A percentile compares a stretch with the other conserved stretches of the same genome.
These are phyloP conservation scores for Cyprinodon diabolis DNA, from an alignment of 2,797 vertebrate genomes.

Conservation along the genomic window DNA sequence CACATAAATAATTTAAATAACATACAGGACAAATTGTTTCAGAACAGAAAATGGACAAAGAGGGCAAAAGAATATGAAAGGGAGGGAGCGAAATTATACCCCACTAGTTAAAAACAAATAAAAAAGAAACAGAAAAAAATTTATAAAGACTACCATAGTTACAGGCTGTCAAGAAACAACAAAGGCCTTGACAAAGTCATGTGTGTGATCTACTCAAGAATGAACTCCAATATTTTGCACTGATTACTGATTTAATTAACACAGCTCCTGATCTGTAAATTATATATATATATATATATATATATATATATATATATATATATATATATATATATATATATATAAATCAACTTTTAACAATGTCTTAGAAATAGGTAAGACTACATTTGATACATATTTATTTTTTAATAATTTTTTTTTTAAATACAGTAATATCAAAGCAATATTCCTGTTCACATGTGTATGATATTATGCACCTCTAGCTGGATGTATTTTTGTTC, in stretches of 20 bases:
- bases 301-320: too few relatives aligned
- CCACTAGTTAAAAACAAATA: background rate
- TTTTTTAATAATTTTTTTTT: too few relatives aligned
- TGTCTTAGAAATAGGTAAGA: slow-evolving; percentile 22
- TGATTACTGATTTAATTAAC: background rate
- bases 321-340: too few relatives aligned
- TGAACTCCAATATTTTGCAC: background rate
- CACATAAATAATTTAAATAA: background rate
- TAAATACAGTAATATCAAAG: background rate
- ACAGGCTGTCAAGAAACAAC: background rate
- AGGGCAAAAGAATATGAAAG: background rate
- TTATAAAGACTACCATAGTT: background rate
- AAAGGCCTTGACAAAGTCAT: background rate
- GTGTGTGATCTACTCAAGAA: background rate
- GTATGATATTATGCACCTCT: background rate
- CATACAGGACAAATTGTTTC: too few relatives aligned
- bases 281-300: too few relatives aligned
- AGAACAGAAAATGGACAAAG: background rate
- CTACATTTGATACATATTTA: too few relatives aligned
- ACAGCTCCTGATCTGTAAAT: background rate
- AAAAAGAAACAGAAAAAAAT: background rate
- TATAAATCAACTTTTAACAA: slow-evolving; percentile 58
- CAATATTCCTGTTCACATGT: background rate
- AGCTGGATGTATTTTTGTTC: background rate
- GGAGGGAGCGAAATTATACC: background rate